Conservation (phyloP, 2,113 vertebrate genomes). For the Camelus bactrianus region DNA sequence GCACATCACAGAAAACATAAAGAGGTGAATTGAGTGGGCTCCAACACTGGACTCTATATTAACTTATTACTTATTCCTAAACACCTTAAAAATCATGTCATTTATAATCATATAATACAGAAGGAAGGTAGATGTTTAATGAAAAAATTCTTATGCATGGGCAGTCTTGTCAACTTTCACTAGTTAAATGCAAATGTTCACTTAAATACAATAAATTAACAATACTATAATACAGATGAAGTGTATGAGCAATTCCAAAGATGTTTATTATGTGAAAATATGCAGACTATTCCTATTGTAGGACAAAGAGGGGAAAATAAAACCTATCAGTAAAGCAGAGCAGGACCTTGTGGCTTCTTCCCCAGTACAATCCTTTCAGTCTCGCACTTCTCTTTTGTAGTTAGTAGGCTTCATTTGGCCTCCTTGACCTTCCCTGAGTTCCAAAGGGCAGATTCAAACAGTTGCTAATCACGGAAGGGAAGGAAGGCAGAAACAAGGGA, state of each 20-base stretch:
- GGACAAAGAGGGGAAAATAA: background rate
- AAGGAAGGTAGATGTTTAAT: background rate
- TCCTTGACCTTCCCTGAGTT: too few relatives aligned
- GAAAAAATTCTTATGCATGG: background rate
- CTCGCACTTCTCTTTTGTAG: too few relatives aligned
- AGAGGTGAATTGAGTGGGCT: background rate
- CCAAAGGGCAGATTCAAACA: too few relatives aligned
- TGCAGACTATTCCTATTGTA: background rate
- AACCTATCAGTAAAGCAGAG: background rate
- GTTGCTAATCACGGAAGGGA: too few relatives aligned
- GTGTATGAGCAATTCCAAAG: background rate
- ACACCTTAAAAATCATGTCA: background rate
- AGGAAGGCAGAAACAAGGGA: too few relatives aligned
- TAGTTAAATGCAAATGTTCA: background rate
- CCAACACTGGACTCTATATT: background rate
- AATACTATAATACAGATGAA: background rate
- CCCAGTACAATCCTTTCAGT: too few relatives aligned
- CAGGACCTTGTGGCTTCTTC: too few relatives aligned
- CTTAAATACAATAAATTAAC: background rate
- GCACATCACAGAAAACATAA: background rate
- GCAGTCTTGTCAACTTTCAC: background rate
- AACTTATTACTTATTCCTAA: background rate
- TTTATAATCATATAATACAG: background rate
- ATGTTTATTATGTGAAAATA: conserved; percentile 13
- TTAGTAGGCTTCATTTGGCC: too few relatives aligned